Base-by-base conservation (phyloP, 2,888 invertebrate genomes). In the Yponomeuta plumbellus region DNA sequence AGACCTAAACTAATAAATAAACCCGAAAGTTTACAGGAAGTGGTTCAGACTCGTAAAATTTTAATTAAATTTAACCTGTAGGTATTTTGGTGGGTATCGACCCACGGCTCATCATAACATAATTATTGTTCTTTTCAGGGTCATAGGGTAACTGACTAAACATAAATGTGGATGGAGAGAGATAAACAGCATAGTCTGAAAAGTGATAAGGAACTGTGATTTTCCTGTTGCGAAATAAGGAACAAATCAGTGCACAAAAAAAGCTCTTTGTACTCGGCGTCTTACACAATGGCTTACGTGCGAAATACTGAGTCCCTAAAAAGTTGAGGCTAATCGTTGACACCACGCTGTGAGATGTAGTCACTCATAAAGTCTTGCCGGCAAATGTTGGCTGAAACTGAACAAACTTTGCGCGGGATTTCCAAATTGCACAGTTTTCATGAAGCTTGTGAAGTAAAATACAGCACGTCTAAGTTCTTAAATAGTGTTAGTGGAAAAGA, bases 311-410 rank as follows among this genome's bases (percentile, higher is more conserved):
- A 21, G 59, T 23, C 20, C 21, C 59, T 59, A 59, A 59, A 59
- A 59, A 59, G 21, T 22, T 59, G 23, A 59, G 23, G 59, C 59
- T 59, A 22, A n/a, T 23, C 59, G 59, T 17, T 59, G 59, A 59
- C 59, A 59, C 23, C 22, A 59, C 23, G 21, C 23, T 13, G 11
- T 23, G 23, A 22, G 59, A 59, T 22, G 13, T 17, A 52, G 44
- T 52, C 44, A 52, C 44, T 59, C 59, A 23, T 20, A 59, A 21
- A 59, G 23, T 21, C 59, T 21, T 59, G 59, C 22, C 59, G 11
- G 59, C 22, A 59, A 59, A 22, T 23, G 59, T 23, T 59, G 22
- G 11, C 59, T 59, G 59, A 59, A 59, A 59, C 44, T 59, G n/a
- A n/a, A 59, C 11, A 23, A 59, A 59, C 11, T 64, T 20, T 62